Evolutionary conservation across 2,888 invertebrate genomes (phyloP), one percentile per base, ranked within the genome.

Genomic region (Caenorhabditis becei): DNA sequence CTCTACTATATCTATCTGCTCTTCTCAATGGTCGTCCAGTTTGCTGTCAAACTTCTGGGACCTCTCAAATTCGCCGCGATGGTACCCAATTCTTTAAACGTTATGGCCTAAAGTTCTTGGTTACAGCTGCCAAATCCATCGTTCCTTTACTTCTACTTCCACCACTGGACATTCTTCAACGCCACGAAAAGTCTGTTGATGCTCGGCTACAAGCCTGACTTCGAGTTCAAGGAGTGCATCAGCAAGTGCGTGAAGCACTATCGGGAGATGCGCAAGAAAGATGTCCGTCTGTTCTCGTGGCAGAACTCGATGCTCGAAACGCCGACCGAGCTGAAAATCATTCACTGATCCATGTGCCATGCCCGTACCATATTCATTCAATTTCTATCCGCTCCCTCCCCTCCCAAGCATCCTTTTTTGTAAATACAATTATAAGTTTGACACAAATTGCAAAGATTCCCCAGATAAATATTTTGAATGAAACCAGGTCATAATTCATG

Each of bases 121-220:
- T 71, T 80, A 14, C 67, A 84, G 88, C 65, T 89, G 20, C 89
- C 89, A 0, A 81, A 82, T 44, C 87, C 88, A 2, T 82, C 82
- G 14, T 83, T 86, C 49, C 54, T 89, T 35, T 89, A 88, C 83
- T 80, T 89, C 71, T 77, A 87, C 71, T 86, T 88, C 70, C 86
- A 83, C 51, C 89, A 89, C 26, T 89, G 89, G 89, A 89, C 89
- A 1, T 89, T 88, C 74, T 87, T 88, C 78, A 88, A 84, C 69
- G 83, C 86, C 23, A 86, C 79, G 51, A 88, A 88, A 35, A 77
- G 86, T 26, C 79, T 83, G 8, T 59, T 86, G 14, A 77, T 87
- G 69, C 83, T 90, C 28, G 80, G 69, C 16, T 80, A 80, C 78
- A 77, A 59, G 32, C 79, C 79, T 5, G 58, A 70, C 3, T 61